These are phyloP conservation scores for Hybos culiciformis DNA, from an alignment of 2,888 invertebrate species.

Conservation along the genomic window DNA sequence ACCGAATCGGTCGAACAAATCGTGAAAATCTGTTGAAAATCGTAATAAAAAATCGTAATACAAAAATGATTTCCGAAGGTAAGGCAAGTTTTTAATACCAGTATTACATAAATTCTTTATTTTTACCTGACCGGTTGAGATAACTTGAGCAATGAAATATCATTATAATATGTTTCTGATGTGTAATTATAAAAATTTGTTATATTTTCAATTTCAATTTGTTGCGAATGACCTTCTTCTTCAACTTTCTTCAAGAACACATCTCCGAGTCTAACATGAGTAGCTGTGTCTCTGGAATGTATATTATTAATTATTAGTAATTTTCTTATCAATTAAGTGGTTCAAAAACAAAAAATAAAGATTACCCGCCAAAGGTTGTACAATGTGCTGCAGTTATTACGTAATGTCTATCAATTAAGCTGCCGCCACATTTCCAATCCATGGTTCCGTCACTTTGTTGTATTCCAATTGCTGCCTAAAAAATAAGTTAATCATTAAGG, in stretches of 20 bases:
- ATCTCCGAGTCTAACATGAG: constrained; percentile 21
- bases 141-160: constrained; percentile 38
- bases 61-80: neutral
- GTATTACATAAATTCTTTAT: too few species aligned
- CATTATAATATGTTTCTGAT: constrained; percentile 36
- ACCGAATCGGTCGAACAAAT: constrained; percentile 42
- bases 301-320: neutral
- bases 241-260: constrained; percentile 16
- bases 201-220: constrained; percentile 25
- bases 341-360: too few species aligned
- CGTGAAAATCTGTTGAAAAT: constrained; percentile 21
- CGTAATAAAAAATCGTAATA: neutral
- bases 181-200: constrained; percentile 34
- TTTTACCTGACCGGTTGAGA: constrained; percentile 14
- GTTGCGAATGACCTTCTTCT: constrained; percentile 19
- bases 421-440: constrained; percentile 33
- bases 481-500: too few species aligned
- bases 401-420: constrained; percentile 28
- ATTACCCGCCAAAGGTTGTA: constrained; percentile 23
- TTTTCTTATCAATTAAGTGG: neutral
- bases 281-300: constrained; percentile 11
- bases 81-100: too few species aligned
- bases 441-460: too few species aligned
- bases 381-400: constrained; percentile 33
- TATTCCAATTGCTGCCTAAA: neutral